Conservation (phyloP, 2,888 invertebrate genomes). For the Scaptomyza reducta region DNA sequence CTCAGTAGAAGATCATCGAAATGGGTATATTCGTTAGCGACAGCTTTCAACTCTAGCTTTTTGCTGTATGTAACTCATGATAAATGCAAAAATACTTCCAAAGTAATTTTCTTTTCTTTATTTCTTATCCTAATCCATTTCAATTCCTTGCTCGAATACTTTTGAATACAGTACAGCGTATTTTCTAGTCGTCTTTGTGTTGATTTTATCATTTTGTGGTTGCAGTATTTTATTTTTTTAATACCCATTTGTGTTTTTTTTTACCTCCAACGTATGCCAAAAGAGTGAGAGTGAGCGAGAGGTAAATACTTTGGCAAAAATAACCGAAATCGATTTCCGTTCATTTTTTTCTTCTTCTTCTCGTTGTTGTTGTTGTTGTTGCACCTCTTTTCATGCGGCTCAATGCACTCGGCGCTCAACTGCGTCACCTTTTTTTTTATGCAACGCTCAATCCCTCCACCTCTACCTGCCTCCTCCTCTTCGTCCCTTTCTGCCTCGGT, state of each 20-base stretch:
- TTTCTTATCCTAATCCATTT: no score
- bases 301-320: constrained; percentile 35
- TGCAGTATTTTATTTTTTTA: constrained; percentile 2
- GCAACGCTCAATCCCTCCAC: constrained; percentile 27
- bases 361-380: constrained; percentile 6
- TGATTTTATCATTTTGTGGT: neutral
- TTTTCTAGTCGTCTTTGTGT: neutral
- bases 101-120: no score
- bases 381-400: constrained; percentile 43
- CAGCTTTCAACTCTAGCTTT: no score
- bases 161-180: neutral
- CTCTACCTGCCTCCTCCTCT: neutral
- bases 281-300: neutral
- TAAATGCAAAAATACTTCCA: no score
- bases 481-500: neutral
- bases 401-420: constrained; percentile 49
- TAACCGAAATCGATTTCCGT: constrained; percentile 71
- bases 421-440: constrained; percentile 57
- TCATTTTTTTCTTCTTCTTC: constrained; percentile 18
- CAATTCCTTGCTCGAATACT: no score
- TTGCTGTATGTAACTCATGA: no score
- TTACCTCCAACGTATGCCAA: neutral
- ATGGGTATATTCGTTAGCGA: neutral
- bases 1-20: constrained; percentile 2
- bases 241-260: constrained; percentile 8